Percentiles rank a stretch among this genome's conserved stretches.
Evolutionary conservation across 2,113 vertebrate genomes (phyloP).

Genomic region (Platichthys stellatus): DNA sequence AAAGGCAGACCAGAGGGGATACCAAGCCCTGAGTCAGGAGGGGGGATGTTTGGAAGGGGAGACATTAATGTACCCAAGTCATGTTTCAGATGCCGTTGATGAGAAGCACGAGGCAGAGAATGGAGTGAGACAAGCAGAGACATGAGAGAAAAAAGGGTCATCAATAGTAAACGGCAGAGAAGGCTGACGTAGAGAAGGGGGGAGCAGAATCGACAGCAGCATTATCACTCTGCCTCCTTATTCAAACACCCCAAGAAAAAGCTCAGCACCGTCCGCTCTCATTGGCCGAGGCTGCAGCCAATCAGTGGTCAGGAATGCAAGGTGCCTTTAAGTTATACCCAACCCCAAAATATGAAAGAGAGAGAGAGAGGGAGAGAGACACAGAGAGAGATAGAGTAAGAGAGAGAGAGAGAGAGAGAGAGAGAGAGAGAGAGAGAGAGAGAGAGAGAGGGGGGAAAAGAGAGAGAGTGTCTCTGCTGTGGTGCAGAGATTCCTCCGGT

Average conservation of each 20-base stretch:
- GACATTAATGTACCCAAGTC: background rate
- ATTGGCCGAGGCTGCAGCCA: conserved; percentile 80
- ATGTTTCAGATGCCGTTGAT: conserved; percentile 19
- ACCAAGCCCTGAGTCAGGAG: background rate
- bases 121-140: conserved; percentile 14
- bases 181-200: conserved; percentile 40
- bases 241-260: conserved; percentile 73
- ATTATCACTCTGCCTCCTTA: conserved; percentile 72
- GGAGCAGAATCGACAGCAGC: conserved; percentile 66
- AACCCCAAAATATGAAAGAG: conserved; percentile 80
- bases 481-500: conserved; percentile 74
- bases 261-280: conserved; percentile 44
- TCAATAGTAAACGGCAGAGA: conserved; percentile 45
- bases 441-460: conserved; percentile 19
- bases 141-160: background rate
- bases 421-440: conserved; percentile 26
- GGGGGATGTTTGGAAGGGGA: background rate
- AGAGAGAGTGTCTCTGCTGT: conserved; percentile 45
- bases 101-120: conserved; percentile 10
- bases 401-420: conserved; percentile 30
- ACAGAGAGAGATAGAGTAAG: conserved; percentile 23
- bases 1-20: background rate
- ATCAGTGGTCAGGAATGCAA: conserved; percentile 80
- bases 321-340: conserved; percentile 88
- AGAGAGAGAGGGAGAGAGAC: conserved; percentile 20